phyloP scores from a whole-genome alignment of 2,797 vertebrate genomes.

The Eulemur albifrons region DNA sequence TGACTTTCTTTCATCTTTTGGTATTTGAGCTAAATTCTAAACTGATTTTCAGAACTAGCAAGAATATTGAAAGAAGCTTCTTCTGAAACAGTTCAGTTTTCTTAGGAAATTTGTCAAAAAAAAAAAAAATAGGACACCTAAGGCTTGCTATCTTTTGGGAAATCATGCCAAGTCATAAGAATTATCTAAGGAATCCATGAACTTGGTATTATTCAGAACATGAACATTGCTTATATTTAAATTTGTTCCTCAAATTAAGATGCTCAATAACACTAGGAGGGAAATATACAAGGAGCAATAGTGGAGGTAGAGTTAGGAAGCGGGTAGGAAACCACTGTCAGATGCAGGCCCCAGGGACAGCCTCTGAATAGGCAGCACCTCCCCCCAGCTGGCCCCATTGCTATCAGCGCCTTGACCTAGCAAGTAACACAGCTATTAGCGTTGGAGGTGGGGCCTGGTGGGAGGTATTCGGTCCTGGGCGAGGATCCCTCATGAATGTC shows the following conservation, averaged over 20 bases:
- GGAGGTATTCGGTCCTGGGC: no score
- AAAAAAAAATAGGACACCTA: neutral
- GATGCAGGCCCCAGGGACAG: neutral
- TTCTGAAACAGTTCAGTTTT: neutral
- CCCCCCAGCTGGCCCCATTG: neutral
- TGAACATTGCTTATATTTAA: conserved; percentile 3
- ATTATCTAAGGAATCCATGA: neutral
- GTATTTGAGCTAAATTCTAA: conserved; percentile 29
- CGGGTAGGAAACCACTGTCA: neutral
- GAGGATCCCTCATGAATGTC: no score
- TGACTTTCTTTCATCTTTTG: neutral
- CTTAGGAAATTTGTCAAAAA: conserved; percentile 19
- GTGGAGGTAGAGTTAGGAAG: neutral
- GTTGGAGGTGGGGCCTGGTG: no score
- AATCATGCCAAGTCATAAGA: neutral
- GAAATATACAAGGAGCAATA: neutral
- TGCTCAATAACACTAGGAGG: neutral
- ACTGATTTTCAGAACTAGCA: conserved; percentile 1
- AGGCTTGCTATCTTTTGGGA: neutral
- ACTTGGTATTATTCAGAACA: neutral
- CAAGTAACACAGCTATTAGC: no score
- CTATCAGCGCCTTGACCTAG: neutral
- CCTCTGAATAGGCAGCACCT: neutral
- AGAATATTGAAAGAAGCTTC: conserved; percentile 22
- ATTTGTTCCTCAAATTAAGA: neutral